phyloP scores from a whole-genome alignment of 2,888 invertebrate species.

The Athrips mouffetella region DNA sequence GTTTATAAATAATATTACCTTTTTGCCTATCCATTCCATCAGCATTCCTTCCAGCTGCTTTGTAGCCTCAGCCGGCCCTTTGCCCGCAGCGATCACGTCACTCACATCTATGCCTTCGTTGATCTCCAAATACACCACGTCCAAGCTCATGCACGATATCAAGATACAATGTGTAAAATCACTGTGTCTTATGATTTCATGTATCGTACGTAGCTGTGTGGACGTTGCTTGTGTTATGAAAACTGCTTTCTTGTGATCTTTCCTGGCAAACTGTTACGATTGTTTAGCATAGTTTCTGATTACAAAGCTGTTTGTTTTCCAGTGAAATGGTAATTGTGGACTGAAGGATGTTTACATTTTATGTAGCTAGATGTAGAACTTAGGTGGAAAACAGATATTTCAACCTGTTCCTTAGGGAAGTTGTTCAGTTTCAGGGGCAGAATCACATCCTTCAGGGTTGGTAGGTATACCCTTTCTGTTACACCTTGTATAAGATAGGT shows the following conservation, averaged over 20 bases:
- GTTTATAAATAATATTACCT: conserved; percentile 46
- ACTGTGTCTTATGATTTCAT: conserved; percentile 79
- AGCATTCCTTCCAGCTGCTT: conserved; percentile 54
- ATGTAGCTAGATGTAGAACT: too few relatives aligned
- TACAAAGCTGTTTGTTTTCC: too few relatives aligned
- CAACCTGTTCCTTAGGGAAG: background rate
- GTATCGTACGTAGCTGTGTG: conserved; percentile 75
- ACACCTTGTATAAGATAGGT: too few relatives aligned
- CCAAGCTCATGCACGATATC: conserved; percentile 77
- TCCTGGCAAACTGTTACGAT: conserved; percentile 44
- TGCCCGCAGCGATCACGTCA: conserved; percentile 53
- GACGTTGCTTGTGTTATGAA: conserved; percentile 77
- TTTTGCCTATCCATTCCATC: conserved; percentile 77
- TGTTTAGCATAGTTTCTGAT: conserved; percentile 1
- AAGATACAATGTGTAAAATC: conserved; percentile 80
- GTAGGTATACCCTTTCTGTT: too few relatives aligned
- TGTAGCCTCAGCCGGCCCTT: conserved; percentile 48
- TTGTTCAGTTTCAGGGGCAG: background rate
- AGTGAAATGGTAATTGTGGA: too few relatives aligned
- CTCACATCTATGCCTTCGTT: conserved; percentile 57
- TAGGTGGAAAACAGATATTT: background rate
- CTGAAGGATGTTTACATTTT: too few relatives aligned
- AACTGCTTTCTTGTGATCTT: conserved; percentile 68
- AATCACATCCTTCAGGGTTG: too few relatives aligned
- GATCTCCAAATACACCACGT: conserved; percentile 70